Conservation (phyloP, 2,888 invertebrate genomes). For the Elegia similella region DNA sequence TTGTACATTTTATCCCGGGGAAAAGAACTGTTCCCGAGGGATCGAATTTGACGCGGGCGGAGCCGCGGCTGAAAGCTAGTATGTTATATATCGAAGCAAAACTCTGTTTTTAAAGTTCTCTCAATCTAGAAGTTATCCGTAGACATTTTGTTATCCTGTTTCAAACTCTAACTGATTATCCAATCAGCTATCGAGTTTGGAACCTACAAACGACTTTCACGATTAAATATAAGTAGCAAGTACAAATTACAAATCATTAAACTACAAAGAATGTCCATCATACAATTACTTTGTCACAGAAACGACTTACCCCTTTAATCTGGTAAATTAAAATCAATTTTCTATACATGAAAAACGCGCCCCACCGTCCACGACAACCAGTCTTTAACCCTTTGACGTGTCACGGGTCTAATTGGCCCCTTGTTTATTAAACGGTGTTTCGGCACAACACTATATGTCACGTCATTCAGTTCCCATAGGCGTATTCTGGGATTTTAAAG, state of each 20-base stretch:
- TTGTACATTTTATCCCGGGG: too few species aligned
- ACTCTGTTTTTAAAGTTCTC: too few species aligned
- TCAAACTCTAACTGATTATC: too few species aligned
- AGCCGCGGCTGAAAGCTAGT: too few species aligned
- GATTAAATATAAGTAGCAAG: too few species aligned
- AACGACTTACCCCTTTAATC: constrained; percentile 24
- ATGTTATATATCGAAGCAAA: too few species aligned
- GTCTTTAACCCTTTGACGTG: constrained; percentile 77
- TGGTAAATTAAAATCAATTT: constrained; percentile 15
- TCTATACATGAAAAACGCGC: constrained; percentile 16
- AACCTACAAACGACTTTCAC: too few species aligned
- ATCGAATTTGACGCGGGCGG: too few species aligned
- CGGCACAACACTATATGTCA: constrained; percentile 58
- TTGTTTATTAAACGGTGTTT: constrained; percentile 70
- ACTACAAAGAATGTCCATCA: constrained; percentile 23
- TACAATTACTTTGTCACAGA: constrained; percentile 28
- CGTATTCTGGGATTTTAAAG: constrained; percentile 9
- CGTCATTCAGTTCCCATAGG: constrained; percentile 54
- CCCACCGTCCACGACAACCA: constrained; percentile 36
- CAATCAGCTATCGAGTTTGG: too few species aligned
- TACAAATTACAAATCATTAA: not conserved
- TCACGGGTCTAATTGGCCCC: constrained; percentile 68
- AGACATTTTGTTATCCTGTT: too few species aligned
- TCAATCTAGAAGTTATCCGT: too few species aligned
- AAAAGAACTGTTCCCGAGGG: too few species aligned